A percentile compares a stretch with the other conserved stretches of the same genome.
phyloP scores from a whole-genome alignment of 2,888 invertebrate species.

The Drosophila meridiana region DNA sequence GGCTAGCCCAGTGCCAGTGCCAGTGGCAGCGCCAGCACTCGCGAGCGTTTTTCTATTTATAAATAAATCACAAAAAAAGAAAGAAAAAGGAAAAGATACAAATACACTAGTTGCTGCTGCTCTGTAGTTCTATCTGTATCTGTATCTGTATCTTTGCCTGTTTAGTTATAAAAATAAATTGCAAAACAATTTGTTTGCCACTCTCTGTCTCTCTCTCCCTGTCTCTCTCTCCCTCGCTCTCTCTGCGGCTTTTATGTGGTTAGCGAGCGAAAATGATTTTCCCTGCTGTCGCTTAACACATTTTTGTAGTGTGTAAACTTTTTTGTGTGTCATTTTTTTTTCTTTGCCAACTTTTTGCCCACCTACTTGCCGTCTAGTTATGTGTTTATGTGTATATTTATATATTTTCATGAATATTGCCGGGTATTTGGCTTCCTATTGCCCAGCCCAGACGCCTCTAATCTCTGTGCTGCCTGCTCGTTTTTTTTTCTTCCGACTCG shows the following conservation, averaged over 20 bases:
- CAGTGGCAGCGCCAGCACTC: constrained; percentile 18
- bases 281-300: constrained; percentile 68
- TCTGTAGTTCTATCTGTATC: constrained; percentile 38
- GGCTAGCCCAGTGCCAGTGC: constrained; percentile 27
- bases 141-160: constrained; percentile 49
- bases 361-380: constrained; percentile 28
- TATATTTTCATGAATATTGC: constrained; percentile 12
- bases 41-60: constrained; percentile 64
- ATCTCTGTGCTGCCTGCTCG: constrained; percentile 12
- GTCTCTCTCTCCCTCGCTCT: constrained; percentile 3
- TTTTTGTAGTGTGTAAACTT: constrained; percentile 36
- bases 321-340: constrained; percentile 14
- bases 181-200: constrained; percentile 69
- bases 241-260: constrained; percentile 35
- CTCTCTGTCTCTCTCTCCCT: constrained; percentile 18
- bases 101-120: constrained; percentile 34
- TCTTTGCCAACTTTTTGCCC: constrained; percentile 43
- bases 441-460: constrained; percentile 15
- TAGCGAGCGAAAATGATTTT: constrained; percentile 65
- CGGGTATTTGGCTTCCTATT: constrained; percentile 39
- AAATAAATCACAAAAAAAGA: constrained; percentile 59
- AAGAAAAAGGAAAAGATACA: constrained; percentile 33
- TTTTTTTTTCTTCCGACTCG: constrained; percentile 21
- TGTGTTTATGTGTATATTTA: constrained; percentile 1
- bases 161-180: constrained; percentile 76